phyloP scores from a whole-genome alignment of 2,888 invertebrate species.

The Itoplectis maculator region DNA sequence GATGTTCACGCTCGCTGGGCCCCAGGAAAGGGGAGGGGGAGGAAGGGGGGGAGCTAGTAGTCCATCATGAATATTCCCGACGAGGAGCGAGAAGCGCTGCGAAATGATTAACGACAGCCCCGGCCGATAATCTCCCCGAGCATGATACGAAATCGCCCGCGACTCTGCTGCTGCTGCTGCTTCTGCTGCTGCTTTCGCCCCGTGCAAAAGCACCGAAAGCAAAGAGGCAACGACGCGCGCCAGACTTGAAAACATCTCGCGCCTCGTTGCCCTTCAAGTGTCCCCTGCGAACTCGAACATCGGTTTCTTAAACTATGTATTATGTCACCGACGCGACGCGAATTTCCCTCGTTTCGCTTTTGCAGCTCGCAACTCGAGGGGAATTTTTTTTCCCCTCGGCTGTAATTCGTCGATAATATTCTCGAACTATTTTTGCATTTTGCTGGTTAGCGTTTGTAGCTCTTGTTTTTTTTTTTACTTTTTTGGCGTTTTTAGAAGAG shows the following conservation, averaged over 20 bases:
- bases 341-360: neutral
- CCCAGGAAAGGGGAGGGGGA: constrained; percentile 57
- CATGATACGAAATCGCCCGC: constrained; percentile 40
- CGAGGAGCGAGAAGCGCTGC: constrained; percentile 72
- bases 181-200: constrained; percentile 52
- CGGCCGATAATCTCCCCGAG: constrained; percentile 61
- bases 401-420: constrained; percentile 78
- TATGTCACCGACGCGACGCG: constrained; percentile 61
- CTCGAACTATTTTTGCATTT: no score
- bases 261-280: constrained; percentile 72
- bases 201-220: constrained; percentile 60
- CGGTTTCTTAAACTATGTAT: constrained; percentile 81
- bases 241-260: constrained; percentile 68
- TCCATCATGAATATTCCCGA: constrained; percentile 82
- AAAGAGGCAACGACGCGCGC: constrained; percentile 54
- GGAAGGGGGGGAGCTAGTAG: constrained; percentile 53
- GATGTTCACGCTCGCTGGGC: neutral
- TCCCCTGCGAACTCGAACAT: constrained; percentile 80
- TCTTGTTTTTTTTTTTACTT: no score
- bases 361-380: neutral
- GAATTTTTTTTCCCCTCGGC: constrained; percentile 38
- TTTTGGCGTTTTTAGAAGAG: no score
- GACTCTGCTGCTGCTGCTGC: no score
- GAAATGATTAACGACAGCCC: constrained; percentile 81
- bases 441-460: no score